Evolutionary conservation across 1,140 invertebrate genomes (phyloP).

Genomic region (Drosophila nannoptera): DNA sequence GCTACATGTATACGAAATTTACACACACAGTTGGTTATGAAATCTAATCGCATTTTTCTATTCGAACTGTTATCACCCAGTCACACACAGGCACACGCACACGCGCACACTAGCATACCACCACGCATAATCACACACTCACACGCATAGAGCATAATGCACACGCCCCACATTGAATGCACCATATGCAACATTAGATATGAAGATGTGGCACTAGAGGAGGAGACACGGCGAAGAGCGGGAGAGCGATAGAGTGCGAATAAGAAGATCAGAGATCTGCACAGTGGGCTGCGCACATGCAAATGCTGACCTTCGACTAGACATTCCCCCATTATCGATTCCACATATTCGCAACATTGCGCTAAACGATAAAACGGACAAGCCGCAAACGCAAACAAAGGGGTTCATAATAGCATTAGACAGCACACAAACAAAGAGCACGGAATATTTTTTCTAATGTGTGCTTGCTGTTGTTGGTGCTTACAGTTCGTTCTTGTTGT

Average conservation of each 20-base stretch:
- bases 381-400: conserved; percentile 16
- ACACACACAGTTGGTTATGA: conserved; percentile 36
- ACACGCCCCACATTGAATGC: conserved; percentile 51
- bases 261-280: conserved; percentile 33
- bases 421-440: conserved; percentile 23
- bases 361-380: conserved; percentile 41
- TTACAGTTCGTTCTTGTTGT: neutral
- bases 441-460: conserved; percentile 38
- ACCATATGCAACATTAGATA: conserved; percentile 44
- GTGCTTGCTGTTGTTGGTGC: conserved; percentile 2
- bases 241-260: neutral
- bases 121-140: neutral
- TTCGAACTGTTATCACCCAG: conserved; percentile 53
- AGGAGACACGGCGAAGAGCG: neutral
- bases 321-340: conserved; percentile 40
- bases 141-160: conserved; percentile 7
- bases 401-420: conserved; percentile 45
- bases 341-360: conserved; percentile 32
- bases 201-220: neutral
- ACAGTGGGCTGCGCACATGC: conserved; percentile 49
- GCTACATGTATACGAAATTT: neutral
- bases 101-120: too few species aligned
- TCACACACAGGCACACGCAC: conserved; percentile 7
- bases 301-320: conserved; percentile 33
- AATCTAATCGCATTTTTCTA: conserved; percentile 65